Base-by-base conservation (phyloP, 2,113 vertebrate species). In the Azemiops feae region DNA sequence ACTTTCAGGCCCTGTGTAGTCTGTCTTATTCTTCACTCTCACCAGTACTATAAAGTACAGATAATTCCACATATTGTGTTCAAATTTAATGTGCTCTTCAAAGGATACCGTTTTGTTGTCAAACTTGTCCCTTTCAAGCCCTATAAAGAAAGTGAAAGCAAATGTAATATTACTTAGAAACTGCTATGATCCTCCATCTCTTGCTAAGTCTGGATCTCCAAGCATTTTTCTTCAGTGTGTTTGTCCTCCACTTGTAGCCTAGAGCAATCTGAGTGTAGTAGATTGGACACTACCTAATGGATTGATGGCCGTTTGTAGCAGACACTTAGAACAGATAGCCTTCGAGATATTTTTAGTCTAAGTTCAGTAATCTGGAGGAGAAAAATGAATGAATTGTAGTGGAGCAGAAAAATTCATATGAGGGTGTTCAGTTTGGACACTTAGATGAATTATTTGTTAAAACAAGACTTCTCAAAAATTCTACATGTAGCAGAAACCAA, bases 51-150 rank as follows among this genome's bases (percentile, higher is more conserved):
- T 99, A 97, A 99, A 99, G 97, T 99, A 99, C 93, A 99, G 96
- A 96, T 99, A 99, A 98, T 99, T 99, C 99, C 99, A 99, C 98
- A 99, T 99, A 97, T 99, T 99, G 98, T 99, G 99, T 95, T 99
- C 99, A 0, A 98, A 94, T 88, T 99, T 99, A 96, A 99, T 98
- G 93, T 99, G 99, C 94, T 99, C 99, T 92, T 99, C 99, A 14
- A 99, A 99, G 0, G 99, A 99, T 95, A 99, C 99, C 0, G 99
- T 99, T 98, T 99, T 99, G 94, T 99, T 99, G 96, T 99, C 99
- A 92, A 99, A 99, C 96, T 99, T 99, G 95, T 99, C 99, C 94
- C 99, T 97, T 96, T 99, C 99, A 91, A 99, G 98, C 90, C 99
- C 99, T 99, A 97, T 90, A 57, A 89, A 95, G 90, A 85, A 54